Base-by-base conservation (phyloP, 2,113 vertebrate species). In the Pavo muticus region DNA sequence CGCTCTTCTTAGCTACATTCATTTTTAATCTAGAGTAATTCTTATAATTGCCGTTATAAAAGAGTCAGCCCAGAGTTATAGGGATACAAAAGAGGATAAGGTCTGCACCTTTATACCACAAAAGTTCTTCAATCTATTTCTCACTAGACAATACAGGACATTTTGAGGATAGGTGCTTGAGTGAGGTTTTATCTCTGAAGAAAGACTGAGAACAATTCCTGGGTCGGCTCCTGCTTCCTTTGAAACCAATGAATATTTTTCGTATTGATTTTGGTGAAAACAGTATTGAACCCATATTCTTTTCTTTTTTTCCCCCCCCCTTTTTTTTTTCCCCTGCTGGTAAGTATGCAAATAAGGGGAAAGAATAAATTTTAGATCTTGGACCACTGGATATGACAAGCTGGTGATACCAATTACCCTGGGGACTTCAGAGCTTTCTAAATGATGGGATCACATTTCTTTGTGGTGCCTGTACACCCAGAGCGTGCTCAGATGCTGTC, bases 361-460 rank as follows among this genome's bases (percentile, higher is more conserved):
- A 92, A 90, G 18, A 84, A 90, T 70, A 84, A 82, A 80, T 90
- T 95, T 94, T 61, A 90, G 39, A 93, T 85, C 64, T 91, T 88
- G 83, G 90, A 80, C 91, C 82, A 90, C 59, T 88, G 70, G 29
- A 68, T 90, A 86, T 94, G 94, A 95, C 94, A 95, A 77, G 84
- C 72, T 72, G 54, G 70, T 96, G 95, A 93, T 93, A 95, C 83
- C 89, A 93, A 93, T 91, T 96, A 94, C 93, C 94, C 89, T 8
- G 14, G 87, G 76, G 94, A 91, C 75, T 91, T 91, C 81, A 75
- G 78, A 96, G 78, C 90, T 96, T 93, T 96, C 95, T 94, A 91
- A 94, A 93, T 94, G 87, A 95, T 81, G 87, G 94, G 94, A 91
- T 95, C 94, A 87, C 78, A 71, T 96, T 93, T 89, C 88, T 0